These are phyloP conservation scores for Stegophylla sp. DNA, from an alignment of 2,888 invertebrate species.

Conservation along the genomic window DNA sequence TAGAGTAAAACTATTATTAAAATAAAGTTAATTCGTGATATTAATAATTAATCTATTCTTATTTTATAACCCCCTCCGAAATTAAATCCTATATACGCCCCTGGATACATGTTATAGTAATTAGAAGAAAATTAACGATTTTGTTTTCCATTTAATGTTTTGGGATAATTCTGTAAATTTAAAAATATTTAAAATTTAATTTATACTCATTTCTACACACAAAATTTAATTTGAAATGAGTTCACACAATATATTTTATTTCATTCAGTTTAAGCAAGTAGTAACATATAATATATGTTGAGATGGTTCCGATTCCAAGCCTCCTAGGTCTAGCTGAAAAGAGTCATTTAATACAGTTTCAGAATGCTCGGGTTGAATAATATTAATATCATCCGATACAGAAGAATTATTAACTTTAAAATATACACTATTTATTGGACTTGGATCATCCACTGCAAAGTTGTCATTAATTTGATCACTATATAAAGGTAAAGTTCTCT, in stretches of 20 bases:
- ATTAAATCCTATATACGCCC: too few relatives aligned
- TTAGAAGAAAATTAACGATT: conserved; percentile 3
- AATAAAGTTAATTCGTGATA: too few relatives aligned
- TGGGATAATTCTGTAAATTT: not conserved
- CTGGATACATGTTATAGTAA: not conserved
- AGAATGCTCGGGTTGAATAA: not conserved
- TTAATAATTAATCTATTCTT: too few relatives aligned
- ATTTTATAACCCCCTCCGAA: too few relatives aligned
- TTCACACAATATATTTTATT: not conserved
- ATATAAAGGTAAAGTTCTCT: not conserved
- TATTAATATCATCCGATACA: not conserved
- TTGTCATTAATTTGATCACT: not conserved
- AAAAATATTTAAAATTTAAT: too few relatives aligned
- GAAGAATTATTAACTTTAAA: not conserved
- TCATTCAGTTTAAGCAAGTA: not conserved
- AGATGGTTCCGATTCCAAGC: not conserved
- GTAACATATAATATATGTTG: not conserved
- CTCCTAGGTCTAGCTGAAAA: not conserved
- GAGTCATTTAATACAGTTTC: not conserved
- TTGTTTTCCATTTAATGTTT: conserved; percentile 1
- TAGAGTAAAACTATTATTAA: too few relatives aligned
- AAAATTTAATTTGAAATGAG: not conserved
- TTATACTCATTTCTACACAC: too few relatives aligned
- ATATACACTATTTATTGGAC: not conserved
- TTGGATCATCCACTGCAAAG: not conserved